Evolutionary conservation across 1,140 invertebrate species (phyloP), one percentile per base, ranked within the genome.

Genomic region (Amyelois transitella): DNA sequence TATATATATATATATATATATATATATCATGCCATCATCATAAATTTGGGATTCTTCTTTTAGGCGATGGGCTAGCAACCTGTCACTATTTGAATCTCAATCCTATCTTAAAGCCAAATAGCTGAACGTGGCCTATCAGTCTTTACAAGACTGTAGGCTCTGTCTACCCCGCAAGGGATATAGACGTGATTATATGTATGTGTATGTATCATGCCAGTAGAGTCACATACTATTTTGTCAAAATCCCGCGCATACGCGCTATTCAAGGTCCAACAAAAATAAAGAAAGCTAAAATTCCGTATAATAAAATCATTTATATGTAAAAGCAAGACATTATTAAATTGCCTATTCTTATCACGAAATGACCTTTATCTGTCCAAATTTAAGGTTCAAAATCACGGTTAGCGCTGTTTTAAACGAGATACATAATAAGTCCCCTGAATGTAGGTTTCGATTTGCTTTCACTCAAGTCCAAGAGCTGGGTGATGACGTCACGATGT

Each of bases 401-500:
- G n/a, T 8, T 3, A 38, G 32, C 10, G 2, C n/a, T 38, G 32
- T 14, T 14, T 38, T 14, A 14, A 38, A 38, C 32, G 32, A 38
- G 32, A 14, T 38, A 38, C 32, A 38, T 38, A 48, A 21, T 48
- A 48, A 48, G 45, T 22, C 45, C 2, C 45, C 45, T 14, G 20
- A 20, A 21, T 48, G 43, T 45, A 19, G 45, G 45, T n/a, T 21
- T 20, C 45, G 20, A 48, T 48, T 45, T 21, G 20, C 45, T 48
- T 48, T 48, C 45, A 48, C 45, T 48, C 45, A 48, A 48, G 19
- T 21, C 18, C 45, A 48, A 48, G 18, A 48, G 20, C 45, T 8
- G 45, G 17, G 2, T 20, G 5, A 3, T 45, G 43, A 48, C 18
- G 45, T 20, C 45, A 48, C 12, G n/a, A 48, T 48, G 32, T 38